These are phyloP conservation scores for Iphiclides podalirius DNA, from an alignment of 2,888 invertebrate genomes.

Conservation along the genomic window DNA sequence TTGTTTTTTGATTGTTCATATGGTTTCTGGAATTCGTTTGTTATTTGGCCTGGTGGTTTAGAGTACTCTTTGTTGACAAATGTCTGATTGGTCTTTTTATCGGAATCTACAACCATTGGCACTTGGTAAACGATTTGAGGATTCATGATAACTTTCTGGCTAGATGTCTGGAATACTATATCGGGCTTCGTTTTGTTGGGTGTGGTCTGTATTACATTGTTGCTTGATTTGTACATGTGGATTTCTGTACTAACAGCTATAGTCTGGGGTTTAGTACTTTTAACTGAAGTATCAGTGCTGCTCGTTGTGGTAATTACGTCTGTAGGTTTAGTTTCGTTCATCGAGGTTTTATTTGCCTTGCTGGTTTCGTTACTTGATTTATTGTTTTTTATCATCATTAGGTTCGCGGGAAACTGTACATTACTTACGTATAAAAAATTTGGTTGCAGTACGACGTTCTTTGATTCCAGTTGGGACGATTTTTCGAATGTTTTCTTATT, in stretches of 20 bases:
- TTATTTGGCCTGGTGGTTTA: slow-evolving; percentile 41
- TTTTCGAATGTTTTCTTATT: slow-evolving; percentile 49
- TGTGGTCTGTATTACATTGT: slow-evolving; percentile 51
- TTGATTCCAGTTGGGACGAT: slow-evolving; percentile 45
- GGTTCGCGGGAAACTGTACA: slow-evolving; percentile 66
- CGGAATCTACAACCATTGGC: slow-evolving; percentile 58
- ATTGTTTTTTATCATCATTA: slow-evolving; percentile 70
- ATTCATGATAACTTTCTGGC: slow-evolving; percentile 59
- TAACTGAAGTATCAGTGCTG: slow-evolving; percentile 37
- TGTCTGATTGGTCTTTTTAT: slow-evolving; percentile 47
- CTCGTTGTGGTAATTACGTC: slow-evolving; percentile 26
- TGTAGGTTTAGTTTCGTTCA: slow-evolving; percentile 50
- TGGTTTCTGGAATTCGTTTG: slow-evolving; percentile 47
- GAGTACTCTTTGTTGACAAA: slow-evolving; percentile 46
- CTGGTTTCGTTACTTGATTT: slow-evolving; percentile 48
- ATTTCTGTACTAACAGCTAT: slow-evolving; percentile 47
- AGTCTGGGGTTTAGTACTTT: slow-evolving; percentile 37
- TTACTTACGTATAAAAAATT: slow-evolving; percentile 72
- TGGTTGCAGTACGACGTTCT: slow-evolving; percentile 63
- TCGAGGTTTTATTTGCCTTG: slow-evolving; percentile 39
- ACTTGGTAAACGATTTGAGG: slow-evolving; percentile 69
- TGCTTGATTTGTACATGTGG: slow-evolving; percentile 54
- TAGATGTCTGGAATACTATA: slow-evolving; percentile 49
- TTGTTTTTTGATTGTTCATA: slow-evolving; percentile 47
- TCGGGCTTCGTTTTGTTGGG: slow-evolving; percentile 54